Evolutionary conservation across 2,888 invertebrate genomes (phyloP), one percentile per base, ranked within the genome.

Genomic region (Chloroclysta siterata): DNA sequence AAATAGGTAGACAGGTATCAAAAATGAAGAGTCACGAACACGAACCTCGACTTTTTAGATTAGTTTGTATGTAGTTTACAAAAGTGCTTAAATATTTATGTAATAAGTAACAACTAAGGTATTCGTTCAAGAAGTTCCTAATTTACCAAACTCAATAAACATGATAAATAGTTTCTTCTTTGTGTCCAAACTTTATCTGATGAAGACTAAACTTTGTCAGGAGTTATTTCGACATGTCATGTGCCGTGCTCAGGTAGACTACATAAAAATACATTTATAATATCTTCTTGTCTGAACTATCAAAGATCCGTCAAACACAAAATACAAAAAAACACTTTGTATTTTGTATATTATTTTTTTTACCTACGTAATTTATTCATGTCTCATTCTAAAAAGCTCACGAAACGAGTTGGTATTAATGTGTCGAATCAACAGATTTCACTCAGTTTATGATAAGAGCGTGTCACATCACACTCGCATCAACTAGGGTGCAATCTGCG

Each of bases 401-500:
- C 0, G 11, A 11, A 42, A 42, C 14, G n/a, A 14, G 42, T 42
- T 14, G 8, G 14, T 36, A 41, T n/a, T 53, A 5, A 13, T 39
- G 42, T 55, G 15, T 53, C 14, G 53, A 60, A 50, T 60, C 22
- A 50, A 54, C 29, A 51, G 51, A 33, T 41, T n/a, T 51, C 14
- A 44, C 33, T 58, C 57, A 53, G 33, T 62, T 56, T 41, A 52
- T 61, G 65, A 65, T 65, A 65, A 61, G 47, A 48, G 57, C 48
- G 29, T 58, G 33, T 33, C 41, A 41, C 56, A 54, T 57, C 61
- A 62, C 47, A 52, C 54, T 65, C 61, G 54, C 65, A 65, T 62
- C 65, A 61, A 41, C 47, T 47, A 41, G 39, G 57, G 67, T 36
- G 81, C 83, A 88, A 87, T 88, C 87, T 82, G 77, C 69, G 72